phyloP scores from a whole-genome alignment of 1,140 invertebrate species.

The Eufriesea mexicana region DNA sequence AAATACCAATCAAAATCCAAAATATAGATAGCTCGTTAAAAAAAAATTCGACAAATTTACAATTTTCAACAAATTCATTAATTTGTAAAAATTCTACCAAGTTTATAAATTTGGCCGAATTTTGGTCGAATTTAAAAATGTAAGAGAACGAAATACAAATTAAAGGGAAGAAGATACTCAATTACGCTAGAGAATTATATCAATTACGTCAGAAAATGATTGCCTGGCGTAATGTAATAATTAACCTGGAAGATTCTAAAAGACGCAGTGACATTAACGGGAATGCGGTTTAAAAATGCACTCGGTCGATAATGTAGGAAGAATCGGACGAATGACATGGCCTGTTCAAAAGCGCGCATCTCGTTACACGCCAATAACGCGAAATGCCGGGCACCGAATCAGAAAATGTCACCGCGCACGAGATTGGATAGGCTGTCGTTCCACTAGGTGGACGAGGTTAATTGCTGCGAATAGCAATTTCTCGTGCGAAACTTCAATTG shows the following conservation, averaged over 20 bases:
- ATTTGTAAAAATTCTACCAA: too few species aligned
- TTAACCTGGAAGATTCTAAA: too few species aligned
- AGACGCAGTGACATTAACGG: neutral
- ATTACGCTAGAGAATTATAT: too few species aligned
- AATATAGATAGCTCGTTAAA: neutral
- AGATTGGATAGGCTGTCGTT: slow-evolving; percentile 52
- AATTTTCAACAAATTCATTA: too few species aligned
- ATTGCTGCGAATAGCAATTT: slow-evolving; percentile 55
- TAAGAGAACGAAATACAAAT: too few species aligned
- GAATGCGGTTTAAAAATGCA: neutral
- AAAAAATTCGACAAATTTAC: too few species aligned
- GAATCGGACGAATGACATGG: neutral
- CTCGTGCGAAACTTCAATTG: slow-evolving; percentile 7
- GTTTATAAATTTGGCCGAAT: too few species aligned
- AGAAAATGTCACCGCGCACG: slow-evolving; percentile 38
- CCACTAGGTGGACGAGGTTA: slow-evolving; percentile 47
- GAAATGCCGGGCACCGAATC: slow-evolving; percentile 33
- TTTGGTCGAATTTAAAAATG: too few species aligned
- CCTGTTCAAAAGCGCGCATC: slow-evolving; percentile 2
- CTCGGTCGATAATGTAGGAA: neutral
- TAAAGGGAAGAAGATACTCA: too few species aligned
- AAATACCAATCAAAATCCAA: neutral
- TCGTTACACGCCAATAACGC: slow-evolving; percentile 26
- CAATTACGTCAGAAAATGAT: too few species aligned
- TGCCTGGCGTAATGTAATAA: too few species aligned